phyloP scores from a whole-genome alignment of 2,113 vertebrate species.

The Rhagologus leucostigma region DNA sequence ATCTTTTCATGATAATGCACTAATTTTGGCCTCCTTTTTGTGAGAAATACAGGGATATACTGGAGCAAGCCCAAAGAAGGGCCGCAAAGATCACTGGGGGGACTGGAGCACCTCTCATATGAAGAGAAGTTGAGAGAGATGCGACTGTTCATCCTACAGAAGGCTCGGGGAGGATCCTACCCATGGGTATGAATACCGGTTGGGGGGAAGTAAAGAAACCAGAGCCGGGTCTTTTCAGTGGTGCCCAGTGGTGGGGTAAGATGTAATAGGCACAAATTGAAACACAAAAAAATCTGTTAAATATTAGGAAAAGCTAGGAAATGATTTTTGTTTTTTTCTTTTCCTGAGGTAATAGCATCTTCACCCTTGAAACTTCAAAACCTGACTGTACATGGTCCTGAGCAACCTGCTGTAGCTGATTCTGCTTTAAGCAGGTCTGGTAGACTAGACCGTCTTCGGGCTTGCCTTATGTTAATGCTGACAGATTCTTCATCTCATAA shows the following conservation, averaged over 20 bases:
- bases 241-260: neutral
- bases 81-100: neutral
- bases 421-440: neutral
- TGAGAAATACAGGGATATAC: neutral
- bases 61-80: neutral
- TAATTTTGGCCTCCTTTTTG: neutral
- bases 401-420: neutral
- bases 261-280: neutral
- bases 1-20: neutral
- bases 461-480: neutral
- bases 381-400: neutral
- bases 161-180: neutral
- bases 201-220: neutral
- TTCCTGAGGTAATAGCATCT: neutral
- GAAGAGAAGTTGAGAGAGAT: neutral
- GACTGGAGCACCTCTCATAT: accelerated
- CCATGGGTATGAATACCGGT: accelerated
- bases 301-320: neutral
- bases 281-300: neutral
- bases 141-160: neutral
- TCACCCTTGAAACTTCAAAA: neutral
- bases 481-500: neutral
- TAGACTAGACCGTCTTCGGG: neutral
- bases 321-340: neutral
- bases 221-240: neutral